A percentile compares a stretch with the other conserved stretches of the same genome.
phyloP scores from a whole-genome alignment of 2,888 invertebrate genomes.

The Drosophila lacicola region DNA sequence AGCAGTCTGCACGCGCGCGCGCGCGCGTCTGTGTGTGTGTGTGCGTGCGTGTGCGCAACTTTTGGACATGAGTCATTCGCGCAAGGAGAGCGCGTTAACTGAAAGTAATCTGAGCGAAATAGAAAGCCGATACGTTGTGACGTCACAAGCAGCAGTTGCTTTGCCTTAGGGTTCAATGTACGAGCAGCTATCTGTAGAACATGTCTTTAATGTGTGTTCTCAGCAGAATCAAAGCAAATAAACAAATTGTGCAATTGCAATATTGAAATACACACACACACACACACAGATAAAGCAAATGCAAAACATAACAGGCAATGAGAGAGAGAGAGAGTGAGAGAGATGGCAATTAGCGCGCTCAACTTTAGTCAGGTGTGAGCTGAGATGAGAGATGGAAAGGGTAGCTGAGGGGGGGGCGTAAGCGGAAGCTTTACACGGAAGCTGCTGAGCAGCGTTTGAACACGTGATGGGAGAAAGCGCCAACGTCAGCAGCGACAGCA shows the following conservation, averaged over 20 bases:
- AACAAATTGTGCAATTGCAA: not conserved
- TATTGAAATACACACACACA: not conserved
- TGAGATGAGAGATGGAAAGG: not conserved
- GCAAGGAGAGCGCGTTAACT: not conserved
- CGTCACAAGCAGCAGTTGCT: conserved; percentile 12
- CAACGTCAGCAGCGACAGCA: conserved; percentile 24
- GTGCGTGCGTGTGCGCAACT: not conserved
- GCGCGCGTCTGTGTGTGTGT: not conserved
- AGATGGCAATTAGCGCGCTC: conserved; percentile 12
- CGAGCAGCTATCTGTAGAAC: conserved; percentile 3
- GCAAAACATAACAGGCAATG: conserved; percentile 2
- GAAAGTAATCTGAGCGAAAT: not conserved
- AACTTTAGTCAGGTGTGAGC: conserved; percentile 13
- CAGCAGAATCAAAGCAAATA: not conserved
- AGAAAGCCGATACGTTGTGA: conserved; percentile 3
- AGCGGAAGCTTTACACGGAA: conserved; percentile 41
- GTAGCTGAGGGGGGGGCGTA: not conserved
- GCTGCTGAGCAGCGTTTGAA: conserved; percentile 40
- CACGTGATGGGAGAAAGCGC: conserved; percentile 56
- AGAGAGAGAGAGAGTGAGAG: not conserved
- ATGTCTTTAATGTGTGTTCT: not conserved
- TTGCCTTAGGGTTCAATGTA: conserved; percentile 18
- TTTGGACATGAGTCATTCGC: conserved; percentile 1
- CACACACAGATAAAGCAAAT: not conserved
- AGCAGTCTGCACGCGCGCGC: too few species aligned